Conservation (phyloP, 2,888 invertebrate species). For the Caenorhabditis japonica region DNA sequence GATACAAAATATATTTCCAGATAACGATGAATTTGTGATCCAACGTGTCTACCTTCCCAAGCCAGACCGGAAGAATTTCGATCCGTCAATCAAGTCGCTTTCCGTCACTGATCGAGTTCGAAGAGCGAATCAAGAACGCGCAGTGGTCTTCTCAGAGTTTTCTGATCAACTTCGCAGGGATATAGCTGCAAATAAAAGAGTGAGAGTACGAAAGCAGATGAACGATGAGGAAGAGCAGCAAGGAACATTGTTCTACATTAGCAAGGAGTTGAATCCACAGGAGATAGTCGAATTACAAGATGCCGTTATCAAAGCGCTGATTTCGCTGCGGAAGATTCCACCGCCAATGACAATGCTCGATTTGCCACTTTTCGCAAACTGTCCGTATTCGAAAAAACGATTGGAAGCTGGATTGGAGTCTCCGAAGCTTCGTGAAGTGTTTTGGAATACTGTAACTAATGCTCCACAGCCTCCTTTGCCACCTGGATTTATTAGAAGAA, state of each 20-base stretch:
- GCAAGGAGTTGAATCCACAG: slow-evolving; percentile 43
- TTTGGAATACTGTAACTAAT: slow-evolving; percentile 23
- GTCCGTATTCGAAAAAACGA: slow-evolving; percentile 29
- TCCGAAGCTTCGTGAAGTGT: slow-evolving; percentile 15
- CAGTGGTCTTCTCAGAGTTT: slow-evolving; percentile 35
- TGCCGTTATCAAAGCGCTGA: slow-evolving; percentile 33
- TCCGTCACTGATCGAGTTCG: slow-evolving; percentile 30
- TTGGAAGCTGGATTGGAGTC: slow-evolving; percentile 24
- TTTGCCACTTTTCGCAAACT: slow-evolving; percentile 40
- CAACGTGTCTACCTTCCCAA: slow-evolving; percentile 37
- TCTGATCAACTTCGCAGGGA: slow-evolving; percentile 40
- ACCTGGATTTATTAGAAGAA: slow-evolving; percentile 23
- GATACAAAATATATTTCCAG: slow-evolving; percentile 6
- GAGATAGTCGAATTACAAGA: slow-evolving; percentile 48
- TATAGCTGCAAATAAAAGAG: slow-evolving; percentile 35
- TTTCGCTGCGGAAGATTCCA: slow-evolving; percentile 41
- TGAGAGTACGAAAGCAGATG: slow-evolving; percentile 18
- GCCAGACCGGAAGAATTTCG: not conserved
- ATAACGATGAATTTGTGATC: slow-evolving; percentile 20
- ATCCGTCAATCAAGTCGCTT: not conserved
- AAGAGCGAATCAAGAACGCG: slow-evolving; percentile 33
- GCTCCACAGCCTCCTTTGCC: slow-evolving; percentile 47
- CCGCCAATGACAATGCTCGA: slow-evolving; percentile 42
- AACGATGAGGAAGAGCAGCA: slow-evolving; percentile 29
- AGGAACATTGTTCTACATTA: slow-evolving; percentile 47